phyloP scores from a whole-genome alignment of 2,888 invertebrate species.

The Yponomeuta plumbellus region DNA sequence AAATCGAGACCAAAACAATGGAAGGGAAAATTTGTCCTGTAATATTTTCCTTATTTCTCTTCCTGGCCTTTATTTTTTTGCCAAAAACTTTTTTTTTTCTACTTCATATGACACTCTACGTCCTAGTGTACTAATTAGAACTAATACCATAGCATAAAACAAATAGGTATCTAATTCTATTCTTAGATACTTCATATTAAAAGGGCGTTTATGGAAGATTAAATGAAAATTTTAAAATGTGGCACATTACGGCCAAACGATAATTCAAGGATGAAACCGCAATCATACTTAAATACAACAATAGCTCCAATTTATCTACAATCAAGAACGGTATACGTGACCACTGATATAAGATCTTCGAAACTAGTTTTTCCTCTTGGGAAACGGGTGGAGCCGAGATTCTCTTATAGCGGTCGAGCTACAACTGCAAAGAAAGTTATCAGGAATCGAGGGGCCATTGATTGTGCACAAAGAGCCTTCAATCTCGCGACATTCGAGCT shows the following conservation, averaged over 20 bases:
- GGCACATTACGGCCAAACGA: background rate
- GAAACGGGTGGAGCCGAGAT: conserved; percentile 1
- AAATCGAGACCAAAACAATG: conserved; percentile 12
- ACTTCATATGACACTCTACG: no score
- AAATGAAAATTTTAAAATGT: background rate
- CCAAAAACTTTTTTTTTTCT: background rate
- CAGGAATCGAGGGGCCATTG: conserved; percentile 70
- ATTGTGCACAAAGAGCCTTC: conserved; percentile 68
- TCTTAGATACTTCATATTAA: no score
- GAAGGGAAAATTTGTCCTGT: background rate
- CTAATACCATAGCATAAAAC: no score
- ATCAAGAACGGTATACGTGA: conserved; percentile 15
- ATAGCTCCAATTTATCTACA: conserved; percentile 14
- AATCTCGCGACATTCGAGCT: conserved; percentile 65
- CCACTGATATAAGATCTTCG: conserved; percentile 8
- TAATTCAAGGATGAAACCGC: conserved; percentile 6
- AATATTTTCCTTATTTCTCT: background rate
- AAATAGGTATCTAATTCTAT: no score
- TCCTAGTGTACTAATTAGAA: no score
- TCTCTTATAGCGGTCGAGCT: conserved; percentile 33
- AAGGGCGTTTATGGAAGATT: no score
- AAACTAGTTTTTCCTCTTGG: conserved; percentile 15
- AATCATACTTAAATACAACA: conserved; percentile 5
- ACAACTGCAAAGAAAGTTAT: conserved; percentile 65
- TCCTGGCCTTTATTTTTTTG: background rate